A percentile compares a stretch with the other conserved stretches of the same genome.
Conservation (phyloP, 1,140 invertebrate species). For the Drosophila biarmipes region DNA sequence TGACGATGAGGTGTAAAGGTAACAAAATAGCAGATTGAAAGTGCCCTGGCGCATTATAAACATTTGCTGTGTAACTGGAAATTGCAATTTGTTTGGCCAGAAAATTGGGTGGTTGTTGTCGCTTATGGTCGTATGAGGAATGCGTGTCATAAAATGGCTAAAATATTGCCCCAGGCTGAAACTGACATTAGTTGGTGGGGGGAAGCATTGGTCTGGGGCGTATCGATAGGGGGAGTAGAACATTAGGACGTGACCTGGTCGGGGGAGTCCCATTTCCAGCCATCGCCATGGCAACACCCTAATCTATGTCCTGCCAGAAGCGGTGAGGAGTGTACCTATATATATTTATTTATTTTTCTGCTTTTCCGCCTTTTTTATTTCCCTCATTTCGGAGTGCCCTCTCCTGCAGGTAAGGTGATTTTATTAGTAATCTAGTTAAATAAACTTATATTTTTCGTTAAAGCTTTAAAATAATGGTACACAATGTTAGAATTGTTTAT, state of each 20-base stretch:
- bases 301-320: slow-evolving; percentile 63
- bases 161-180: slow-evolving; percentile 61
- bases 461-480: background rate
- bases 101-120: slow-evolving; percentile 12
- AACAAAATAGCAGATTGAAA: slow-evolving; percentile 59
- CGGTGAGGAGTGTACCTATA: slow-evolving; percentile 59
- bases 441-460: no score
- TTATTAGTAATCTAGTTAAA: no score
- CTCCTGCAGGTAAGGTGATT: no score
- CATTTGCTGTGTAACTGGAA: slow-evolving; percentile 9
- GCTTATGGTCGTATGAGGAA: slow-evolving; percentile 38
- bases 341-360: slow-evolving; percentile 40
- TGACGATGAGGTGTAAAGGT: slow-evolving; percentile 57
- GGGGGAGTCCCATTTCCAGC: slow-evolving; percentile 17
- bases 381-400: slow-evolving; percentile 9
- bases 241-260: slow-evolving; percentile 41
- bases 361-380: slow-evolving; percentile 20
- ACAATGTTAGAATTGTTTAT: no score
- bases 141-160: slow-evolving; percentile 66
- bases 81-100: slow-evolving; percentile 39
- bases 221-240: slow-evolving; percentile 46
- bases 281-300: slow-evolving; percentile 70
- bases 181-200: slow-evolving; percentile 18
- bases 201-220: background rate
- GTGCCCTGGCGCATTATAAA: slow-evolving; percentile 26